Evolutionary conservation across 1,140 invertebrate species (phyloP).

Genomic region (Drosophila suzukii): DNA sequence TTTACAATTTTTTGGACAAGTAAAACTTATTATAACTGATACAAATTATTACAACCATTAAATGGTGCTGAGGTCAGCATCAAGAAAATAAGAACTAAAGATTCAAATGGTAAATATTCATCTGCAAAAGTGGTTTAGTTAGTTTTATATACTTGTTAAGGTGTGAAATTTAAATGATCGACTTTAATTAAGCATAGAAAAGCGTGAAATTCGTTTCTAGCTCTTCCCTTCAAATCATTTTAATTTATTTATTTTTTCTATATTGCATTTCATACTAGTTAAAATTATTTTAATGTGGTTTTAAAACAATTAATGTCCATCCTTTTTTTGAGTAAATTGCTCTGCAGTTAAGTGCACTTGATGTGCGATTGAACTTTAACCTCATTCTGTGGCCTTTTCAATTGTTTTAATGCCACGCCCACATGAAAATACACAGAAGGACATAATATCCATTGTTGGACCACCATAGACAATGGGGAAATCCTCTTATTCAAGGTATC

Average conservation of each 20-base stretch:
- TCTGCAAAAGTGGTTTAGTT: too few species aligned
- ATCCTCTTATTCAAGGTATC: conserved; percentile 34
- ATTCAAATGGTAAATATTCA: not conserved
- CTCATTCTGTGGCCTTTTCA: not conserved
- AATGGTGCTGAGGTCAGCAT: too few species aligned
- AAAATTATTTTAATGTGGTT: too few species aligned
- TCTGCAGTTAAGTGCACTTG: not conserved
- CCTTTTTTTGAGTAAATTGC: not conserved
- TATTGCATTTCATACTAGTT: too few species aligned
- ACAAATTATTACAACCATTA: not conserved
- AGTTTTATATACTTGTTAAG: not conserved
- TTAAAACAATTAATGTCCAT: not conserved
- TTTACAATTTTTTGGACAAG: not conserved
- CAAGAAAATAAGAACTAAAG: not conserved
- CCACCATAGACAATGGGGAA: conserved; percentile 22
- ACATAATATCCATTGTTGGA: conserved; percentile 4
- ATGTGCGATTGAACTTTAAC: conserved; percentile 1
- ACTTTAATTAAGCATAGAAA: too few species aligned
- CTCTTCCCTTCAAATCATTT: too few species aligned
- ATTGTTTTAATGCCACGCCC: conserved; percentile 9
- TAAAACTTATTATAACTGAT: not conserved
- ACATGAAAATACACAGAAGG: not conserved
- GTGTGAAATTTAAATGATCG: not conserved
- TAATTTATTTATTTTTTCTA: too few species aligned
- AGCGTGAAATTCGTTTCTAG: not conserved